phyloP scores from a whole-genome alignment of 2,113 vertebrate genomes.

The Sylvia atricapilla region DNA sequence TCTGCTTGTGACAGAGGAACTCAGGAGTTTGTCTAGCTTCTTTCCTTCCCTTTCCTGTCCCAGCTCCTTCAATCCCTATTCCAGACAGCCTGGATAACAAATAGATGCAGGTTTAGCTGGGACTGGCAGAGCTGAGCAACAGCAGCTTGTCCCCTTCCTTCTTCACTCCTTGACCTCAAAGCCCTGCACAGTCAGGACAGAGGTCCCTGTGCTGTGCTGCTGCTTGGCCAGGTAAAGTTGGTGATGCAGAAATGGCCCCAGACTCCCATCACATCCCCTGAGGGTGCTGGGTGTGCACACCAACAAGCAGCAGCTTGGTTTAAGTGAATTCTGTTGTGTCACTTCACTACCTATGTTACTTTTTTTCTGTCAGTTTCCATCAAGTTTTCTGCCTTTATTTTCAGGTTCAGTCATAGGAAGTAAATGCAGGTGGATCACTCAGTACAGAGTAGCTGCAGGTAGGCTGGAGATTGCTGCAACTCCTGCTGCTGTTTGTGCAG shows the following conservation, averaged over 20 bases:
- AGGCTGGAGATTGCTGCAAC: neutral
- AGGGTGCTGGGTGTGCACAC: fast-evolving
- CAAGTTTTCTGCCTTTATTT: neutral
- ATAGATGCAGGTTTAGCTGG: neutral
- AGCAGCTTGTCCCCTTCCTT: neutral
- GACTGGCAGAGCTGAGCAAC: fast-evolving
- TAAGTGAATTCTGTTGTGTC: neutral
- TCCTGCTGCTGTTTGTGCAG: neutral
- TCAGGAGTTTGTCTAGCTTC: neutral
- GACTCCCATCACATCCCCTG: fast-evolving
- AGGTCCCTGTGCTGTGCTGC: neutral
- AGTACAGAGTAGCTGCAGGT: neutral
- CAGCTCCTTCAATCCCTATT: neutral
- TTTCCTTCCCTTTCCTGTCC: neutral
- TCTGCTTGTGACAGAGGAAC: neutral
- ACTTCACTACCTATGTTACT: neutral
- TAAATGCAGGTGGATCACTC: neutral
- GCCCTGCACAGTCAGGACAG: neutral
- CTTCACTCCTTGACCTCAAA: neutral
- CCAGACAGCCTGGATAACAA: neutral
- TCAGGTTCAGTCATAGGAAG: neutral
- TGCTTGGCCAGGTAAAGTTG: neutral
- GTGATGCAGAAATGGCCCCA: neutral
- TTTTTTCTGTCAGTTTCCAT: neutral
- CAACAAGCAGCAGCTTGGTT: neutral